A percentile compares a stretch with the other conserved stretches of the same genome.
These are phyloP conservation scores for Glyptemys insculpta DNA, from an alignment of 2,797 vertebrate species.

Conservation along the genomic window DNA sequence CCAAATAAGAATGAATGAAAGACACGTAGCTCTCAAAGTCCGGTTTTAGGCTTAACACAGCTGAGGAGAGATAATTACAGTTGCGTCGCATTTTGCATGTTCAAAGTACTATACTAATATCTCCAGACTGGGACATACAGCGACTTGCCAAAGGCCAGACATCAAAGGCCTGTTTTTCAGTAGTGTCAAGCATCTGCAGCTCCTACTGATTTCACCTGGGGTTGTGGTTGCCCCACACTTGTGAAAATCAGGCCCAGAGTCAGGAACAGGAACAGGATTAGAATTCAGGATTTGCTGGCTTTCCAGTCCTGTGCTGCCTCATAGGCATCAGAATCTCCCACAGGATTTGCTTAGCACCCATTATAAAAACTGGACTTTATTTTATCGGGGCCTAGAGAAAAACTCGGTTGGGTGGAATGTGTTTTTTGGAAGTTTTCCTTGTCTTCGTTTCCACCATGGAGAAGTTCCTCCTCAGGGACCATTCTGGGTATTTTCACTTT, in stretches of 20 bases:
- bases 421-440: conserved; percentile 17
- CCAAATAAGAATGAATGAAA: conserved; percentile 13
- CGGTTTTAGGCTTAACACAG: not conserved
- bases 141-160: conserved; percentile 43
- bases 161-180: conserved; percentile 37
- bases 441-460: not conserved
- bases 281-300: not conserved
- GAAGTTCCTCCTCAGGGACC: not conserved
- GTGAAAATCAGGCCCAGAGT: not conserved
- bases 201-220: not conserved
- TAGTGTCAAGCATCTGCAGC: not conserved
- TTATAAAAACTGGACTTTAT: not conserved
- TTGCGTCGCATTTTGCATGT: conserved; percentile 37
- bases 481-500: conserved; percentile 17
- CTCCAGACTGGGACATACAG: conserved; percentile 32
- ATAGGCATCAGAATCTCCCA: not conserved
- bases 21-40: conserved; percentile 47
- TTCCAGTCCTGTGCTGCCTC: not conserved
- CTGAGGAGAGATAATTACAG: conserved; percentile 24
- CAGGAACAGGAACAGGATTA: not conserved
- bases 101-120: conserved; percentile 65
- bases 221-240: not conserved
- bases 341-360: not conserved
- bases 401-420: not conserved
- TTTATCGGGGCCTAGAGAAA: not conserved